These are phyloP conservation scores for Cydia fagiglandana DNA, from an alignment of 1,140 invertebrate species.

Conservation along the genomic window DNA sequence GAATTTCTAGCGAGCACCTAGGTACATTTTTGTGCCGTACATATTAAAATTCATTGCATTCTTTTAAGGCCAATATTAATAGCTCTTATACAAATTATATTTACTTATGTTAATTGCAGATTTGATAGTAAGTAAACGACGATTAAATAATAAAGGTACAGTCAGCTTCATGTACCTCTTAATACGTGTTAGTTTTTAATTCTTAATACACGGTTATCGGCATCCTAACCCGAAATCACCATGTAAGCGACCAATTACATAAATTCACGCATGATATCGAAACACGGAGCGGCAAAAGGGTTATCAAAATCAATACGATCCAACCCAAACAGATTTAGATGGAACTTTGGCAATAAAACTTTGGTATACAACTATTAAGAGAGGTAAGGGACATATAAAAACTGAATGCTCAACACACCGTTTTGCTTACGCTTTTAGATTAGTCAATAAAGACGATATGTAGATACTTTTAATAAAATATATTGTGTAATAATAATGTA, in stretches of 20 bases:
- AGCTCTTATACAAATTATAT: too few relatives aligned
- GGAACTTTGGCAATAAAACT: constrained; percentile 27
- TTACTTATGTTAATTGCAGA: too few relatives aligned
- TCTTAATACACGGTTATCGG: background rate
- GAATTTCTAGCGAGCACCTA: too few relatives aligned
- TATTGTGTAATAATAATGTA: too few relatives aligned
- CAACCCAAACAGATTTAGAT: constrained; percentile 20
- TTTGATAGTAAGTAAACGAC: too few relatives aligned
- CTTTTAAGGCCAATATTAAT: too few relatives aligned
- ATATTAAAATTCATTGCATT: too few relatives aligned
- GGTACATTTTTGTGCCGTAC: too few relatives aligned
- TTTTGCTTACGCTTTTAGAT: constrained; percentile 1
- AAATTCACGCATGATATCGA: background rate
- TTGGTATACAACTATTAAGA: constrained; percentile 28
- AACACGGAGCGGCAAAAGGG: constrained; percentile 8
- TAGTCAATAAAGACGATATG: background rate
- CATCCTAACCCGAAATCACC: background rate
- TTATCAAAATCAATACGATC: constrained; percentile 26
- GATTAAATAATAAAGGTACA: too few relatives aligned
- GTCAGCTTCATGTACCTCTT: too few relatives aligned
- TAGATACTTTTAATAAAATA: too few relatives aligned
- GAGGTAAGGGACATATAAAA: constrained; percentile 22
- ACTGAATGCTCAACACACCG: constrained; percentile 17
- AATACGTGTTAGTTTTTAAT: too few relatives aligned
- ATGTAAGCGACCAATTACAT: constrained; percentile 8